Conservation (phyloP, 2,888 invertebrate species). For the Lepas anatifera region DNA sequence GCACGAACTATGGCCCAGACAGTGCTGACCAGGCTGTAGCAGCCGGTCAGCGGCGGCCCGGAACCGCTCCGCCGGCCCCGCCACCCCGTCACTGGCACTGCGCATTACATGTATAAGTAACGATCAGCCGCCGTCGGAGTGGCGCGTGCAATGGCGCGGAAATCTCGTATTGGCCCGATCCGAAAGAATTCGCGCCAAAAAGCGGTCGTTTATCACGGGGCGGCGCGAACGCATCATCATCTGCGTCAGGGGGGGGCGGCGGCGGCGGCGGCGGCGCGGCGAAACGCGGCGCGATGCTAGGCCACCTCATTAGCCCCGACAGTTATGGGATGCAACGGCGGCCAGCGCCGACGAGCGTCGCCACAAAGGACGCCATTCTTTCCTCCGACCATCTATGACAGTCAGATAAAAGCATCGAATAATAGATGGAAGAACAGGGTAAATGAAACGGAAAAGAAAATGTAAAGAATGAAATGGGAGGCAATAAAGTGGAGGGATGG, state of each 20-base stretch:
- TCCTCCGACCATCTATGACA: constrained; percentile 2
- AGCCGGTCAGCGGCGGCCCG: too few species aligned
- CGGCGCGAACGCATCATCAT: constrained; percentile 8
- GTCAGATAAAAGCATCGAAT: constrained; percentile 9
- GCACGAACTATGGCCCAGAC: too few species aligned
- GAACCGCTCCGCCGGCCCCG: too few species aligned
- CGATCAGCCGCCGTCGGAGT: neutral
- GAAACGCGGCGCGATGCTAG: neutral
- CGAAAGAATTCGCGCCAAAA: constrained; percentile 10
- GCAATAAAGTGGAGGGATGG: constrained; percentile 6
- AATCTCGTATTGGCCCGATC: constrained; percentile 5
- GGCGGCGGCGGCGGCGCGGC: neutral
- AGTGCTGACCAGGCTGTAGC: too few species aligned
- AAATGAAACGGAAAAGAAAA: constrained; percentile 10
- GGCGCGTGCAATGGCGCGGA: constrained; percentile 1
- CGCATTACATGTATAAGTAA: neutral
- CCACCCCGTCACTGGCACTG: neutral
- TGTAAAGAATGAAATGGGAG: constrained; percentile 8
- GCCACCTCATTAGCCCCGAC: neutral
- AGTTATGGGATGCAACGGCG: neutral
- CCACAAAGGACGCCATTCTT: neutral
- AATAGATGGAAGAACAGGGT: constrained; percentile 10
- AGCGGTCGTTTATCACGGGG: neutral
- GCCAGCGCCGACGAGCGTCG: neutral
- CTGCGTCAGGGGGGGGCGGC: neutral